Evolutionary conservation across 2,113 vertebrate genomes (phyloP).

Genomic region (Oceanites oceanicus): DNA sequence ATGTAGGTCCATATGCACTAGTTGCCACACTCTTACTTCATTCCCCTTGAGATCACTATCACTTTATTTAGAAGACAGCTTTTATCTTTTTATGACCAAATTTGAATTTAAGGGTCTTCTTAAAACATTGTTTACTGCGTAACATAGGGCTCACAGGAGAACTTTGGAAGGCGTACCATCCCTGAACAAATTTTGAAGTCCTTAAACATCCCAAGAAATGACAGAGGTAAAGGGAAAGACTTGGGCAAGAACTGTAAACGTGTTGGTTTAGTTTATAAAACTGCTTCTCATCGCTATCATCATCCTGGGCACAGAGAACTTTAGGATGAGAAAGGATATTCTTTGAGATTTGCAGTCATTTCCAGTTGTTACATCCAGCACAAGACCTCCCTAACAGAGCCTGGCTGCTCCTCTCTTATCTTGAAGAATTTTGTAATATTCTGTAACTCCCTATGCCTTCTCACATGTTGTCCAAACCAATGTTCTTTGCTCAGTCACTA

Average conservation of each 20-base stretch:
- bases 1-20: neutral
- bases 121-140: neutral
- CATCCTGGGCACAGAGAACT: neutral
- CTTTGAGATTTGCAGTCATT: neutral
- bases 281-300: neutral
- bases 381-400: neutral
- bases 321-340: neutral
- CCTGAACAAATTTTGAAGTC: neutral
- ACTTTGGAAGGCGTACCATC: neutral
- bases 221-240: neutral
- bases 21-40: neutral
- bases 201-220: neutral
- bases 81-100: neutral
- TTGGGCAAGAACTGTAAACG: neutral
- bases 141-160: neutral
- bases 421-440: neutral
- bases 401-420: neutral
- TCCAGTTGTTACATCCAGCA: neutral
- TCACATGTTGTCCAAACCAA: neutral
- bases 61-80: neutral
- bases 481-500: neutral
- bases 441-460: neutral
- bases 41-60: neutral
- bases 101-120: neutral
- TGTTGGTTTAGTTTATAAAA: neutral